These are phyloP conservation scores for Neodontobutis hainanensis DNA, from an alignment of 2,113 vertebrate species.

Conservation along the genomic window DNA sequence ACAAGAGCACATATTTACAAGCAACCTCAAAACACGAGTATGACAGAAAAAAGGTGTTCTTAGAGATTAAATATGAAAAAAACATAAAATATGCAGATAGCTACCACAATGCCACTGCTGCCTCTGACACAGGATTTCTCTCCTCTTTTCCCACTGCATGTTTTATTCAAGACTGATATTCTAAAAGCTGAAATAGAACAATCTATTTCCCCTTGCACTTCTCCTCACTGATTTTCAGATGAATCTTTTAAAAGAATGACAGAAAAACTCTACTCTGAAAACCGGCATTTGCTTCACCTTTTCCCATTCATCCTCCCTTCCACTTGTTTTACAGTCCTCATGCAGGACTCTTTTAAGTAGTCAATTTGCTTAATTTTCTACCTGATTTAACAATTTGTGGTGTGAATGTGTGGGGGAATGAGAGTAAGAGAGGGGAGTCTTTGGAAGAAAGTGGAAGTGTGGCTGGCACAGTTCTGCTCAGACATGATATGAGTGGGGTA, in stretches of 20 bases:
- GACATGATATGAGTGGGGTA: conserved; percentile 19
- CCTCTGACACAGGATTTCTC: conserved; percentile 59
- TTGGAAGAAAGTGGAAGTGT: conserved; percentile 36
- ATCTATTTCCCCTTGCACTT: conserved; percentile 70
- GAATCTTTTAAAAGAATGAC: conserved; percentile 76
- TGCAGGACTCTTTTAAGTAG: conserved; percentile 60
- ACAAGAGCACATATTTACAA: conserved; percentile 31
- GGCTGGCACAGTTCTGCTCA: conserved; percentile 14
- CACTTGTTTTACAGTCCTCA: conserved; percentile 47
- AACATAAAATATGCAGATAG: conserved; percentile 72
- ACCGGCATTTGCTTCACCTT: conserved; percentile 45
- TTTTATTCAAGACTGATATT: conserved; percentile 78
- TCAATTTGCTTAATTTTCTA: conserved; percentile 76
- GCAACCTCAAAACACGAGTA: conserved; percentile 44
- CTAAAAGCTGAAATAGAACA: conserved; percentile 77
- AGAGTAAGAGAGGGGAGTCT: conserved; percentile 28
- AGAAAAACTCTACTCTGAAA: conserved; percentile 56
- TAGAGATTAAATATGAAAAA: conserved; percentile 76
- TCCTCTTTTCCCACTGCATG: conserved; percentile 63
- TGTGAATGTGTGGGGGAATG: conserved; percentile 41
- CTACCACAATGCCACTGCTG: conserved; percentile 58
- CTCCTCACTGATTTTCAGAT: conserved; percentile 76
- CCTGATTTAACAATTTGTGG: conserved; percentile 76
- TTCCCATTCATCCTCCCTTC: conserved; percentile 30
- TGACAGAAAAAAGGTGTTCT: conserved; percentile 61